These are phyloP conservation scores for Apis florea DNA, from an alignment of 1,140 invertebrate species.

Conservation along the genomic window DNA sequence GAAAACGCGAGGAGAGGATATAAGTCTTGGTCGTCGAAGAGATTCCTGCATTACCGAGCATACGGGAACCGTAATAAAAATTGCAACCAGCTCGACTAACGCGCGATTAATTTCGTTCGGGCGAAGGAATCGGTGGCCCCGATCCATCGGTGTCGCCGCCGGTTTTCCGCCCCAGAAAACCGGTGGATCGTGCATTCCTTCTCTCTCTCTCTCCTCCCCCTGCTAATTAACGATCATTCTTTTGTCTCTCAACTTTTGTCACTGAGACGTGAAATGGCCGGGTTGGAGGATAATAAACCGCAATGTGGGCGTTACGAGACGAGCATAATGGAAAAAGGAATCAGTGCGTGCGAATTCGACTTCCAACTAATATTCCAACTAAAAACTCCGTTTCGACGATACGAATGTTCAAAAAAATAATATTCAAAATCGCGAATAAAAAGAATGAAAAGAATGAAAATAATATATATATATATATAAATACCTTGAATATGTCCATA, in stretches of 20 bases:
- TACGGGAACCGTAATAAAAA: slow-evolving; percentile 35
- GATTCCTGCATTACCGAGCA: slow-evolving; percentile 8
- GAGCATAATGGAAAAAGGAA: no score
- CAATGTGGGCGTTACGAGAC: no score
- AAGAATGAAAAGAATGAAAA: no score
- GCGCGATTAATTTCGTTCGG: slow-evolving; percentile 30
- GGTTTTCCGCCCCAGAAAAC: slow-evolving; percentile 75
- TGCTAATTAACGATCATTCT: slow-evolving; percentile 67
- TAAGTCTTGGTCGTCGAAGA: background rate
- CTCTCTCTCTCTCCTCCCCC: background rate
- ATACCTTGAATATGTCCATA: slow-evolving; percentile 35
- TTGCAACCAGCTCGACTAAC: slow-evolving; percentile 7
- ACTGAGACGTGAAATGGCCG: no score
- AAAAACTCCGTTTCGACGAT: no score
- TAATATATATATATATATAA: background rate
- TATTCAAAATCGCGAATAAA: no score
- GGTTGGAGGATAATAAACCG: no score
- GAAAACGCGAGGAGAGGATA: no score
- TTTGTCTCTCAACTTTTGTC: background rate
- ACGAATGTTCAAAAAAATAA: no score
- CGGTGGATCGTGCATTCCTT: slow-evolving; percentile 64
- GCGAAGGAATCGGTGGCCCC: slow-evolving; percentile 40
- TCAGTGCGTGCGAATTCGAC: no score
- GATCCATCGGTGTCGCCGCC: slow-evolving; percentile 62
- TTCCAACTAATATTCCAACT: no score